Evolutionary conservation across 2,797 vertebrate species (phyloP), one percentile per base, ranked within the genome.

Genomic region (Tokudaia tokunoshimensis): DNA sequence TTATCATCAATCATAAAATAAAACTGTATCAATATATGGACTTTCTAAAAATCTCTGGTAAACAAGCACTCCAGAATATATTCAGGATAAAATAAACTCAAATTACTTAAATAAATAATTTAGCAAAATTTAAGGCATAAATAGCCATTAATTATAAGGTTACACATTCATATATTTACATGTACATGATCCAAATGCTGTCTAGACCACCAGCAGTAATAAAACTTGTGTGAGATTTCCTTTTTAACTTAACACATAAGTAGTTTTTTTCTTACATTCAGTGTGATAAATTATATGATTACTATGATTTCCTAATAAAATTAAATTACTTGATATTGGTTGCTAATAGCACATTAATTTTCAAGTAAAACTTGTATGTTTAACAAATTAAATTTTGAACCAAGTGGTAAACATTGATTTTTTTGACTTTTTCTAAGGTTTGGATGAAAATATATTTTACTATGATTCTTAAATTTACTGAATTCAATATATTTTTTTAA

Each of bases 251-350:
- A 67, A n/a, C 31, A n/a, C 19, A 26, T 2, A 67, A 19, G 20
- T 52, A 47, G 12, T 70, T 76, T 91, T 93, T 74, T 74, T 31
- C 3, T 50, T 3, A 75, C 29, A 65, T 37, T 12, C 22, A 6
- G 2, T 47, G 12, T 61, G n/a, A 86, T 88, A 57, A 55, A 26
- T 19, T 50, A 37, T 17, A 15, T 76, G 4, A 26, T 61, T 22
- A 85, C 61, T 88, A 37, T 96, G 76, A 88, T 29, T 20, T 84
- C 75, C n/a, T 92, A n/a, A 83, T 70, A 52, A 94, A 61, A 80
- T 22, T 44, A 20, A 72, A 41, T 31, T 83, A 85, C 26, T 37
- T 14, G 75, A 90, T n/a, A n/a, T 1, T 31, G 12, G 50, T 7
- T 50, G 4, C 37, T 75, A 65, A 94, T 55, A 87, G 57, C 9